Evolutionary conservation across 2,888 invertebrate species (phyloP).

Genomic region (Rhagonycha lutea): DNA sequence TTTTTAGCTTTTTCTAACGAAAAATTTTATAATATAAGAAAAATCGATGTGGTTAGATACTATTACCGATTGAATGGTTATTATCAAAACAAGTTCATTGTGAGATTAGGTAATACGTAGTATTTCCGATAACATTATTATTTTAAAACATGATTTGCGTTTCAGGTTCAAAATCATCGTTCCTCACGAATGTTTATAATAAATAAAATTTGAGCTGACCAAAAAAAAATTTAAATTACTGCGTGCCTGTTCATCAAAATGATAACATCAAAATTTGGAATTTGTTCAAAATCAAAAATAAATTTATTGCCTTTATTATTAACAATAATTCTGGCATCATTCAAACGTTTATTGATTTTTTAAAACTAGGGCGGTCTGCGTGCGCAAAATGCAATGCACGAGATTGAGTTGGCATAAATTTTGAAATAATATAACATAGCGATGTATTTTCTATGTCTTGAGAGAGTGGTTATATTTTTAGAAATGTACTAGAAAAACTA

Average conservation of each 20-base stretch:
- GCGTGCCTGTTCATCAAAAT: background rate
- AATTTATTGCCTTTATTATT: background rate
- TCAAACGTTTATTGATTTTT: constrained; percentile 20
- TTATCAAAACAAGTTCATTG: constrained; percentile 8
- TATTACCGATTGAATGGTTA: background rate
- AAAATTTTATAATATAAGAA: background rate
- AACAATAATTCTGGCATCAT: background rate
- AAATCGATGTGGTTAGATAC: background rate
- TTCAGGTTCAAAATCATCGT: background rate
- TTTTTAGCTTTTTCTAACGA: background rate
- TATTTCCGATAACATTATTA: background rate
- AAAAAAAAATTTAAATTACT: background rate
- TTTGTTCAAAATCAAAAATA: background rate
- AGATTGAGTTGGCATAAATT: background rate
- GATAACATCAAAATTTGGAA: background rate
- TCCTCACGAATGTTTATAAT: background rate
- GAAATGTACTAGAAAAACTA: background rate
- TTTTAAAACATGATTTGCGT: background rate
- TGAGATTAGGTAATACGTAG: constrained; percentile 1
- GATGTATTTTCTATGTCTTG: constrained; percentile 5
- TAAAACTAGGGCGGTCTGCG: constrained; percentile 20
- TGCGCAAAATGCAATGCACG: constrained; percentile 14
- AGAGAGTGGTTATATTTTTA: constrained; percentile 5
- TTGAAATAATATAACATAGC: background rate
- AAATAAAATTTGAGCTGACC: background rate